These are phyloP conservation scores for Capitella teleta DNA, from an alignment of 1,140 invertebrate genomes.

Conservation along the genomic window DNA sequence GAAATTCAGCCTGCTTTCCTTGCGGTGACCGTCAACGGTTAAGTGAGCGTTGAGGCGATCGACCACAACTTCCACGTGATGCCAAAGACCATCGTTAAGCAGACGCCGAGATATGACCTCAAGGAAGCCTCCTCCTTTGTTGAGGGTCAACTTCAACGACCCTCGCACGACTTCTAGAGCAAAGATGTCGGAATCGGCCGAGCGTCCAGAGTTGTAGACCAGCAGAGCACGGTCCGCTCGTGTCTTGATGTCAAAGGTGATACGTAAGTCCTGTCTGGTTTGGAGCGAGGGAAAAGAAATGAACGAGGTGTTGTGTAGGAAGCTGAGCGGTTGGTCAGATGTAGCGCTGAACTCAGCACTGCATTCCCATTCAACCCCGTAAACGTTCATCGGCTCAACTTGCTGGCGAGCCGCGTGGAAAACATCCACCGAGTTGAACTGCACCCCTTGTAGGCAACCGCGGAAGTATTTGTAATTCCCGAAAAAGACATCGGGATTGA, in stretches of 20 bases:
- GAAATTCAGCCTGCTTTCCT: slow-evolving; percentile 53
- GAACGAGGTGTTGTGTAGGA: slow-evolving; percentile 49
- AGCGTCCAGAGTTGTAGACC: slow-evolving; percentile 52
- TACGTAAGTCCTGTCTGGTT: slow-evolving; percentile 25
- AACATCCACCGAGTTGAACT: slow-evolving; percentile 75
- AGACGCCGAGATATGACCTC: slow-evolving; percentile 49
- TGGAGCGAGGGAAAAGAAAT: slow-evolving; percentile 37
- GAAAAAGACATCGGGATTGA: slow-evolving; percentile 69
- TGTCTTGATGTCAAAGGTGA: slow-evolving; percentile 71
- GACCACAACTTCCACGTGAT: slow-evolving; percentile 56
- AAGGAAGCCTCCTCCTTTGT: slow-evolving; percentile 56
- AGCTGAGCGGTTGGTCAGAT: slow-evolving; percentile 66
- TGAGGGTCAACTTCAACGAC: slow-evolving; percentile 54
- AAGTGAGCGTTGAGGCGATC: slow-evolving; percentile 59
- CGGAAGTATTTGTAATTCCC: slow-evolving; percentile 78
- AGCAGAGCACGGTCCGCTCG: slow-evolving; percentile 63
- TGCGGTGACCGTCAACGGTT: slow-evolving; percentile 50
- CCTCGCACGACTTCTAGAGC: slow-evolving; percentile 60
- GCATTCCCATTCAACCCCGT: slow-evolving; percentile 77
- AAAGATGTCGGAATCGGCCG: slow-evolving; percentile 57
- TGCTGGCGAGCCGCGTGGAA: slow-evolving; percentile 47
- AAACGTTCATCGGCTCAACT: slow-evolving; percentile 24
- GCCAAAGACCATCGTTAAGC: slow-evolving; percentile 76
- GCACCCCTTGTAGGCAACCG: slow-evolving; percentile 79
- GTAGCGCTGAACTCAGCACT: slow-evolving; percentile 71